Percentiles rank a stretch among this genome's conserved stretches.
These are phyloP conservation scores for Masticophis lateralis DNA, from an alignment of 2,797 vertebrate genomes.

Conservation along the genomic window DNA sequence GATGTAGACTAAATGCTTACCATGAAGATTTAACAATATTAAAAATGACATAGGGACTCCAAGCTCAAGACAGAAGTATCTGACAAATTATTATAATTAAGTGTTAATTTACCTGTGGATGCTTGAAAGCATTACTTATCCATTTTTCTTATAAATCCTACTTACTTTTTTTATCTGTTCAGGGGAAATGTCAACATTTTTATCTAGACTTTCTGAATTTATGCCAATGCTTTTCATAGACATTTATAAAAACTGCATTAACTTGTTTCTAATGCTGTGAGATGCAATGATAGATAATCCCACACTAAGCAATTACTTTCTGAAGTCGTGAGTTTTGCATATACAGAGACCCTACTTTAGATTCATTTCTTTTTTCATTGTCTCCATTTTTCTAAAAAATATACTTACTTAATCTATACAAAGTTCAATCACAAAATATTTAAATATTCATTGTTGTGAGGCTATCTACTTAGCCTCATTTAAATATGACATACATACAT, in stretches of 20 bases:
- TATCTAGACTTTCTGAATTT: not conserved
- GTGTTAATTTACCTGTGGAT: not conserved
- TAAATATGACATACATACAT: not conserved
- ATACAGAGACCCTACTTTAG: not conserved
- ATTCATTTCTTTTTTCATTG: not conserved
- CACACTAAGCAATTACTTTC: not conserved
- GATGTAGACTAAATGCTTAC: not conserved
- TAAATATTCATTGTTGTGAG: not conserved
- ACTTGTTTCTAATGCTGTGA: not conserved
- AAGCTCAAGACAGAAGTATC: not conserved
- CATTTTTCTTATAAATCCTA: not conserved
- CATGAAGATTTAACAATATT: not conserved
- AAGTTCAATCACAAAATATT: not conserved
- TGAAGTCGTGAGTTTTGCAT: not conserved
- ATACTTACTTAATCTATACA: not conserved
- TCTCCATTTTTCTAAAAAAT: constrained; percentile 1
- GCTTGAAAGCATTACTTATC: not conserved
- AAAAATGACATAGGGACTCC: not conserved
- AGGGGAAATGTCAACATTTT: not conserved
- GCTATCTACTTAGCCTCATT: not conserved
- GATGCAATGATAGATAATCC: not conserved
- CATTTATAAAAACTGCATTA: not conserved
- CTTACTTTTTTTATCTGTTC: not conserved
- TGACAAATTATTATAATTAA: not conserved
- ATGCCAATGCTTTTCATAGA: not conserved